phyloP scores from a whole-genome alignment of 1,140 invertebrate genomes.

The Apis cerana region DNA sequence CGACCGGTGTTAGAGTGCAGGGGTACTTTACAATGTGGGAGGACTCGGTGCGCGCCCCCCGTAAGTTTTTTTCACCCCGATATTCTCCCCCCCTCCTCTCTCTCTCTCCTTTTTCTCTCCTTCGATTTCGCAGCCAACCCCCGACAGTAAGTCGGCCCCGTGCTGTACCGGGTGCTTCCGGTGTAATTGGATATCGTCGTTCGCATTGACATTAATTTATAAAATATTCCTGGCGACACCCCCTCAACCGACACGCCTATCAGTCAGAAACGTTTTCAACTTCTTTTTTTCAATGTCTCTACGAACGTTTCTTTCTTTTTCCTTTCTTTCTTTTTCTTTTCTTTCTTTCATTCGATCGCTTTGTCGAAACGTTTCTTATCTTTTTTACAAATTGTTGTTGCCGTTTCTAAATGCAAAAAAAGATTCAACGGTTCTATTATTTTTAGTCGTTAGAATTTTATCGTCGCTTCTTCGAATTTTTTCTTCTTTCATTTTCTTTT shows the following conservation, averaged over 20 bases:
- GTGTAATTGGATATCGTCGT: slow-evolving; percentile 75
- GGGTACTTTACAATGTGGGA: slow-evolving; percentile 71
- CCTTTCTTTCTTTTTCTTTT: not conserved
- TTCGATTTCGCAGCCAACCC: slow-evolving; percentile 20
- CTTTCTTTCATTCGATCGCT: not conserved
- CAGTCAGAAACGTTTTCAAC: not conserved
- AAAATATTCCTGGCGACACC: slow-evolving; percentile 75
- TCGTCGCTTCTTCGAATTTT: not conserved
- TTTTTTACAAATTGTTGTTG: not conserved
- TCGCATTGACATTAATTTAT: slow-evolving; percentile 78
- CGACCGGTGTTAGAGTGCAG: slow-evolving; percentile 41
- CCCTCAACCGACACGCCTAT: slow-evolving; percentile 35
- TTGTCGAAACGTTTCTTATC: not conserved
- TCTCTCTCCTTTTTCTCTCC: slow-evolving; percentile 38
- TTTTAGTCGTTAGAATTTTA: not conserved
- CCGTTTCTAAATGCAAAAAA: too few species aligned
- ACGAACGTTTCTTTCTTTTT: not conserved
- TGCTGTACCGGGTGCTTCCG: slow-evolving; percentile 70
- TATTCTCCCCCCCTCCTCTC: slow-evolving; percentile 23
- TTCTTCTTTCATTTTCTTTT: too few species aligned
- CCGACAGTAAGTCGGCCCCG: slow-evolving; percentile 56
- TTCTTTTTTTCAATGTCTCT: not conserved
- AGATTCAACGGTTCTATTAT: too few species aligned
- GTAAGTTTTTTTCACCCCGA: slow-evolving; percentile 59
- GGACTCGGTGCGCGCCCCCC: slow-evolving; percentile 61